Base-by-base conservation (phyloP, 2,113 vertebrate species). In the Climacteris rufus region DNA sequence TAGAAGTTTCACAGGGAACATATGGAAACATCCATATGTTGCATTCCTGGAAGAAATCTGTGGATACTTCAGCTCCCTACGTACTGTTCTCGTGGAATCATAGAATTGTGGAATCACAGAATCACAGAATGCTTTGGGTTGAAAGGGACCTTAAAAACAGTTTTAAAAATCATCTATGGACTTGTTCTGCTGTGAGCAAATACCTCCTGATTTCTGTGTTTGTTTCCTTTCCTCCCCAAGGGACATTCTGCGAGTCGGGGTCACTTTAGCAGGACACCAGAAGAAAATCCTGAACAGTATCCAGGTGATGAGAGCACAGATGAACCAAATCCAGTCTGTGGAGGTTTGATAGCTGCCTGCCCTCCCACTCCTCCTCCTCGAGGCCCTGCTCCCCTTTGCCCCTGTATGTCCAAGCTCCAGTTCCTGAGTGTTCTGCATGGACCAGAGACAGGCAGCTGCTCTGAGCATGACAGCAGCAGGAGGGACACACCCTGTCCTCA, bases 281-380 rank as follows among this genome's bases (percentile, higher is more conserved):
- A 99, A 99, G 98, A 99, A 99, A 97, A 99, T 99, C 84, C 98
- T 99, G 87, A 99, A 99, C 98, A 99, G 99, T 85, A 98, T 99
- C 97, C 99, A 99, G 98, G 98, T 99, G 98, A 99, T 99, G 99
- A 98, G 99, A 93, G 99, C 99, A 87, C 99, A 99, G 97, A 99
- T 99, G 99, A 99, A 99, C 97, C 99, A 99, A 98, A 99, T 99
- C 88, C 99, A 99, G 92, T 99, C 99, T 37, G 99, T 99, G 97
- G 99, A 99, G 98, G 99, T 99, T 96, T 99, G 98, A 99, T 80
- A 56, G 37, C 83, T 81, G 59, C 96, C 4, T 66, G 79, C 95
- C 94, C 91, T 93, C 45, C 80, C 19, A 15, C 63, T 96, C 44
- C 78, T 52, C 94, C 88, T 96, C 97, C 96, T 97, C 37, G 35